Evolutionary conservation across 1,140 invertebrate species (phyloP), one percentile per base, ranked within the genome.

Genomic region (Lasaia peninsularis): DNA sequence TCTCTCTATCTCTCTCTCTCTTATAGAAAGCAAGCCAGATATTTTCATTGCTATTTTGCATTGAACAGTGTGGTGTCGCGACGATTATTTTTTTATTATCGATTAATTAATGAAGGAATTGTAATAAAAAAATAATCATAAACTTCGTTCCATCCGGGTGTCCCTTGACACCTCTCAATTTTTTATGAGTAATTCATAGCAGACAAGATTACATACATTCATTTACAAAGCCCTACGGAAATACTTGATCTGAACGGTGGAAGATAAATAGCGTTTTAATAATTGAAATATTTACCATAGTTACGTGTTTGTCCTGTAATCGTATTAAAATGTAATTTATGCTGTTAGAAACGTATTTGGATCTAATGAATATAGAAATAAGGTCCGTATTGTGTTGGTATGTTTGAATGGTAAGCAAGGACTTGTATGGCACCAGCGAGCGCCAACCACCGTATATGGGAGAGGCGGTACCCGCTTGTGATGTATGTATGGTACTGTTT

Each of bases 361-460:
- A 44, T 8, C 52, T 54, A 40, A 54, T 54, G 16, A 3, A 7
- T 21, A 21, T 24, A 24, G 21, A 37, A 28, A 54, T 54, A 54
- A 54, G 24, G 52, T 18, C 52, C 52, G 37, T 54, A 31, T 37
- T 40, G n/a, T 34, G 33, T 12, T 24, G 2, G 21, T 24, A 40
- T 40, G 37, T 37, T 34, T 40, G 52, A 9, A 21, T 35, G 20
- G 35, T 51, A 12, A 31, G 28, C 21, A 54, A 54, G 34, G 52
- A 54, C 52, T 44, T 54, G 18, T 54, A 54, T 40, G 52, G 52
- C 34, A 44, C 33, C 52, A 35, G 33, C n/a, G 52, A 18, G 52
- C 52, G 52, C 34, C 52, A 28, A 37, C 21, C 21, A 14, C 52
- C 52, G 20, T 40, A 35, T 40, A 37, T 21, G 52, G 52, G 16